Conservation (phyloP, 1,140 invertebrate genomes). For the Melipona quadrifasciata region DNA sequence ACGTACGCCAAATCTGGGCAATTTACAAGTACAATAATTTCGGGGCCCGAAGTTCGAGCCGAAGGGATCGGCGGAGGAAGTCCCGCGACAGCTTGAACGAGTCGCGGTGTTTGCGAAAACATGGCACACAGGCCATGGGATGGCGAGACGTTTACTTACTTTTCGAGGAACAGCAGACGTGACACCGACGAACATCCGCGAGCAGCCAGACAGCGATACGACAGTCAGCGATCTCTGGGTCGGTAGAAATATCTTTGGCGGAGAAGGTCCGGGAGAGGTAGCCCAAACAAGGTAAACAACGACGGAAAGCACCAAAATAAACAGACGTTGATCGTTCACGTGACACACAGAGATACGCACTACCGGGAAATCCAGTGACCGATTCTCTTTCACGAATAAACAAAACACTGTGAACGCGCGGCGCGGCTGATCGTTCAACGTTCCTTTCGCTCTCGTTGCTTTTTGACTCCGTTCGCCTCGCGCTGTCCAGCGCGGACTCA, state of each 20-base stretch:
- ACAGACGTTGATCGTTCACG: slow-evolving; percentile 40
- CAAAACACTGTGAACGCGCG: slow-evolving; percentile 24
- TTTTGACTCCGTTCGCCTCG: neutral
- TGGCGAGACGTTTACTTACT: slow-evolving; percentile 3
- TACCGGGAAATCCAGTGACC: neutral
- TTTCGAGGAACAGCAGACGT: neutral
- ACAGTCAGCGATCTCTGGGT: neutral
- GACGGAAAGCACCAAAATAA: slow-evolving; percentile 21
- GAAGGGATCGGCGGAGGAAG: slow-evolving; percentile 2
- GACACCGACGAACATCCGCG: no score
- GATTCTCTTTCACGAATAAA: slow-evolving; percentile 26
- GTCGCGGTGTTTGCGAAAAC: neutral
- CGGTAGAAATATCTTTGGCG: neutral
- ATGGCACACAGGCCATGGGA: neutral
- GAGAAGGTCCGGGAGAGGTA: no score
- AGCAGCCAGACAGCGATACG: no score
- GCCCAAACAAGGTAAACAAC: neutral
- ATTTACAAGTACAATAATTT: slow-evolving; percentile 59
- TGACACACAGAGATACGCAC: slow-evolving; percentile 43
- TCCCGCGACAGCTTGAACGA: neutral
- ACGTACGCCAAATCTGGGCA: slow-evolving; percentile 40
- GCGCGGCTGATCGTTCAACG: neutral
- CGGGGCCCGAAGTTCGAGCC: slow-evolving; percentile 2
- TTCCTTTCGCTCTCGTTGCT: slow-evolving; percentile 5
- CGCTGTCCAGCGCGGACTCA: slow-evolving; percentile 16